Evolutionary conservation across 2,113 vertebrate genomes (phyloP).

Genomic region (Tenebrosternarchus preto): DNA sequence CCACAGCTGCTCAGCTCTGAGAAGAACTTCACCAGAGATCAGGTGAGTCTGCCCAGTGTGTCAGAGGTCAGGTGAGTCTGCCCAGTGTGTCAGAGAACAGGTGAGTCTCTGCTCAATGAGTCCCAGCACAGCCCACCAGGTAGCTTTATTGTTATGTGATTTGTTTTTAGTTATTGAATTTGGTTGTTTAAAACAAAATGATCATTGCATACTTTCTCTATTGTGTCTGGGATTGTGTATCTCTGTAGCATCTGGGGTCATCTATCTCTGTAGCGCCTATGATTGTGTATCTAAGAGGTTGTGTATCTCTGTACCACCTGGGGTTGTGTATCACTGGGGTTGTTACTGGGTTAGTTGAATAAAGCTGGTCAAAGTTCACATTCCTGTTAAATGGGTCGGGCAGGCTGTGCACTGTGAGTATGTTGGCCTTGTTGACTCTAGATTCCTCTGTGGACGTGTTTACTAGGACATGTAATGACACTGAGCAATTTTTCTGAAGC

Average conservation of each 20-base stretch:
- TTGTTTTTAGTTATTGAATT: not conserved
- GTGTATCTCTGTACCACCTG: too few species aligned
- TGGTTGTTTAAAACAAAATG: too few species aligned
- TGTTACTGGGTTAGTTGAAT: conserved; percentile 43
- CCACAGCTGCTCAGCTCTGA: conserved; percentile 78
- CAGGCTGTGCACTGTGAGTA: conserved; percentile 9
- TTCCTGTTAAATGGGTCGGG: conserved; percentile 63
- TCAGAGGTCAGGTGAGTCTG: conserved; percentile 72
- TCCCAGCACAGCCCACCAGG: not conserved
- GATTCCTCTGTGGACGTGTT: not conserved
- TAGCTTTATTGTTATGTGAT: not conserved
- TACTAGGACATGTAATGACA: not conserved
- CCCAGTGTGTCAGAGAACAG: conserved; percentile 63
- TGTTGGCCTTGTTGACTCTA: not conserved
- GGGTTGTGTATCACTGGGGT: too few species aligned
- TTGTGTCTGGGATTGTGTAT: too few species aligned
- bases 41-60: conserved; percentile 71
- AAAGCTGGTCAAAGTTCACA: conserved; percentile 73
- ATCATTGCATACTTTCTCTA: not conserved
- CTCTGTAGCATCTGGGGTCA: too few species aligned
- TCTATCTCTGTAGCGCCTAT: too few species aligned
- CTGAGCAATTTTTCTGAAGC: not conserved
- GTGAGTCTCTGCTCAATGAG: conserved; percentile 62
- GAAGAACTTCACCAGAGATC: conserved; percentile 81
- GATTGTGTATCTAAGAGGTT: too few species aligned